Base-by-base conservation (phyloP, 2,113 vertebrate species). In the Xenus cinereus region DNA sequence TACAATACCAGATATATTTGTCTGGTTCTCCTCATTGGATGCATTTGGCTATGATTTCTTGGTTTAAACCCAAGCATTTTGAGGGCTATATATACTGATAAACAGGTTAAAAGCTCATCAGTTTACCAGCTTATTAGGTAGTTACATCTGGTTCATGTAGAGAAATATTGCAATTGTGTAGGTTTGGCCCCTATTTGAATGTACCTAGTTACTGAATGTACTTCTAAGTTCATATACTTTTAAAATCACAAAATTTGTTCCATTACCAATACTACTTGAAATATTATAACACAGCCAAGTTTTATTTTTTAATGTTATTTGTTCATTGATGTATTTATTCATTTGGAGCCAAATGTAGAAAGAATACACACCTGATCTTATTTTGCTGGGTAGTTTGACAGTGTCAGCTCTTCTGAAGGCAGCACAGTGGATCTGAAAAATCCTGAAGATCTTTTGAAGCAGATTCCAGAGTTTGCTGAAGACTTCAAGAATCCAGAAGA, bases 351-450 rank as follows among this genome's bases (percentile, higher is more conserved):
- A 10, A 76, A 57, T 41, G 24, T 19, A 66, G 75, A 79, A 66
- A 41, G 16, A 53, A 73, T 56, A 8, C 30, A n/a, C 57, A 57
- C 30, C 48, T 68, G 60, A 23, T 71, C 86, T 80, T 93, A 37
- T 56, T 87, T 71, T 77, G 14, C 74, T 66, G 1, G 96, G 93
- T 97, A 98, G 94, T 79, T 94, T 43, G 98, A 98, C 14, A 79
- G 91, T 18, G 51, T 97, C 17, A 99, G 99, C 90, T 95, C 98
- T 56, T 99, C 99, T 6, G 99, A 99, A 95, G 99, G 98, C 94
- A 99, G 99, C 97, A 99, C 99, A 0, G 99, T 99, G 97, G 99
- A 99, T 94, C 96, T 98, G 77, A 98, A 93, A 51, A 99, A 99
- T n/a, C 98, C 98, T 3, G 98, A 98, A 81, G 99, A 99, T 19